These are phyloP conservation scores for Xyliphius kryptos DNA, from an alignment of 2,113 vertebrate genomes.

Conservation along the genomic window DNA sequence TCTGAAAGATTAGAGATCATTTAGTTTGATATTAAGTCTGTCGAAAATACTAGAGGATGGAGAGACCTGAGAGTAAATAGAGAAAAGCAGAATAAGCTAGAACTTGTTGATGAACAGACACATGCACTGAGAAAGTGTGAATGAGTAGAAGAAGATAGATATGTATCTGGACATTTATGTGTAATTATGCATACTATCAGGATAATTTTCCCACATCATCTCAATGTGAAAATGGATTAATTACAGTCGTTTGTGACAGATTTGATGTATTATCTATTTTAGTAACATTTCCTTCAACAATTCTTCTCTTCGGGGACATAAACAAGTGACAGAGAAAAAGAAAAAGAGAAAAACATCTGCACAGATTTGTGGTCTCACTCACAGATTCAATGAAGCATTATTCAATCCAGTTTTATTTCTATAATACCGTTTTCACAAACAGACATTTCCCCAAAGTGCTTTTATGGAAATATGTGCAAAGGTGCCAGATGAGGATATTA, in stretches of 20 bases:
- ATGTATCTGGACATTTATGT: slow-evolving; percentile 28
- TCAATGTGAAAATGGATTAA: slow-evolving; percentile 61
- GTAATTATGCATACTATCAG: slow-evolving; percentile 56
- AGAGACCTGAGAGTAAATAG: no score
- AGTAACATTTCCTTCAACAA: slow-evolving; percentile 39
- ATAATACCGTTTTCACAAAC: no score
- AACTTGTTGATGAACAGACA: slow-evolving; percentile 10
- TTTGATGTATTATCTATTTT: slow-evolving; percentile 52
- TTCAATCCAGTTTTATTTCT: no score
- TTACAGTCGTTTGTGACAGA: slow-evolving; percentile 62
- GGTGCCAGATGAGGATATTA: no score
- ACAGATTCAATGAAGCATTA: no score
- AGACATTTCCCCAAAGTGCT: no score
- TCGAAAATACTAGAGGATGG: neutral
- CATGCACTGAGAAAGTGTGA: slow-evolving; percentile 15
- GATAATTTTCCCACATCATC: slow-evolving; percentile 54
- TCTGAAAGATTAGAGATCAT: neutral
- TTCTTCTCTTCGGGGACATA: slow-evolving; percentile 13
- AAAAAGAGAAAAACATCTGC: no score
- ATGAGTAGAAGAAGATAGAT: slow-evolving; percentile 27
- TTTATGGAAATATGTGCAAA: no score
- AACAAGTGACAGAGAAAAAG: slow-evolving; percentile 15
- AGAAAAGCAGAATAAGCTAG: slow-evolving; percentile 21
- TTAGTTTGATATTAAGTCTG: neutral
- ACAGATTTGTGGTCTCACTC: no score